Conservation (phyloP, 2,888 invertebrate species). For the Tipula confusa region DNA sequence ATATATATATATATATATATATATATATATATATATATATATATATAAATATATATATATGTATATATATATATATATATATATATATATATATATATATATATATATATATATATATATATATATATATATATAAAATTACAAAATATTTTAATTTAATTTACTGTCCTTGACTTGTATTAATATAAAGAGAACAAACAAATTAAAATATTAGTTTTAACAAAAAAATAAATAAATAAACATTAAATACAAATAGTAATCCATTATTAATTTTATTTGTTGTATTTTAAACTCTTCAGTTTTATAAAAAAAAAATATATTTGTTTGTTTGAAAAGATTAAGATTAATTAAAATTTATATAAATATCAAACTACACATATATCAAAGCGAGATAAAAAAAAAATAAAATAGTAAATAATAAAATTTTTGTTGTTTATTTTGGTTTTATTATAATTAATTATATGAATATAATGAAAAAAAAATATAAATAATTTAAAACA, state of each 20-base stretch:
- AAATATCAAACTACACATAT: conserved; percentile 25
- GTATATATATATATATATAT: too few relatives aligned
- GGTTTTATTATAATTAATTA: background rate
- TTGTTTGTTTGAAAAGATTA: background rate
- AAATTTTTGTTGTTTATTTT: conserved; percentile 6
- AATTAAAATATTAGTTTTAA: background rate
- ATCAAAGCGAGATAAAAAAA: conserved; percentile 8
- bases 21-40: too few relatives aligned
- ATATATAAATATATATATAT: too few relatives aligned
- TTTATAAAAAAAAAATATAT: background rate
- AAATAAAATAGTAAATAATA: conserved; percentile 8
- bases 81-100: too few relatives aligned
- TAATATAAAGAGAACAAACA: background rate
- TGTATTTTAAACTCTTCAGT: background rate
- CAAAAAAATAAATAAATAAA: background rate
- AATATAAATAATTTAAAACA: background rate
- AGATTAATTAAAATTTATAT: conserved; percentile 20
- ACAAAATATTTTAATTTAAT: background rate
- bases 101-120: too few relatives aligned
- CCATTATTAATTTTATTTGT: conserved; percentile 12
- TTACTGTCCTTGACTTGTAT: background rate
- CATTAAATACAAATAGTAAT: conserved; percentile 6
- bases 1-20: too few relatives aligned
- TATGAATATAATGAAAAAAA: background rate
- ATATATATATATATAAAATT: background rate